Evolutionary conservation across 2,113 vertebrate genomes (phyloP).

Genomic region (Phaethon lepturus): DNA sequence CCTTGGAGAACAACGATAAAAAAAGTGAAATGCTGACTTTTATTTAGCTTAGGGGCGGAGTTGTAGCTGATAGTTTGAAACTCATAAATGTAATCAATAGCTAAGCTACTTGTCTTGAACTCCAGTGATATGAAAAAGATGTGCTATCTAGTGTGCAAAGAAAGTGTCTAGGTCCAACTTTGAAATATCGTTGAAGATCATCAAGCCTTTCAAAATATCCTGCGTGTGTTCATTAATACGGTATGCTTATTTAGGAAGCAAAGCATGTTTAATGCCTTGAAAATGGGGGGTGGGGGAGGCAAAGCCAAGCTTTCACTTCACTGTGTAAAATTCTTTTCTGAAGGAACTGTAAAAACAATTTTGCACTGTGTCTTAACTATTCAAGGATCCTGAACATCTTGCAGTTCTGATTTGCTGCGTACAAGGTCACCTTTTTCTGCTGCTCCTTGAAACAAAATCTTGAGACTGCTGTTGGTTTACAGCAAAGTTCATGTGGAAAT

Average conservation of each 20-base stretch:
- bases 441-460: background rate
- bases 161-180: background rate
- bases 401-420: background rate
- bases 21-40: background rate
- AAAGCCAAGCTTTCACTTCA: background rate
- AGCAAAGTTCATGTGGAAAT: background rate
- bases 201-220: background rate
- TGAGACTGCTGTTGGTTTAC: background rate
- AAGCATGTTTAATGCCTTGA: background rate
- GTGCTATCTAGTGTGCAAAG: background rate
- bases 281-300: fast-evolving
- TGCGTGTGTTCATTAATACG: background rate
- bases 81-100: background rate
- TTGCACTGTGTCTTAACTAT: background rate
- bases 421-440: background rate
- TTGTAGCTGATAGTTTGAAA: background rate
- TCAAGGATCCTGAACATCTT: background rate
- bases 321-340: background rate
- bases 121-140: background rate
- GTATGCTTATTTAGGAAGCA: background rate
- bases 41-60: background rate
- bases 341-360: background rate
- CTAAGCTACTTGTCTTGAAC: background rate
- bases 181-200: background rate
- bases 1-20: background rate